These are phyloP conservation scores for Labia minor DNA, from an alignment of 2,888 invertebrate genomes.

Conservation along the genomic window DNA sequence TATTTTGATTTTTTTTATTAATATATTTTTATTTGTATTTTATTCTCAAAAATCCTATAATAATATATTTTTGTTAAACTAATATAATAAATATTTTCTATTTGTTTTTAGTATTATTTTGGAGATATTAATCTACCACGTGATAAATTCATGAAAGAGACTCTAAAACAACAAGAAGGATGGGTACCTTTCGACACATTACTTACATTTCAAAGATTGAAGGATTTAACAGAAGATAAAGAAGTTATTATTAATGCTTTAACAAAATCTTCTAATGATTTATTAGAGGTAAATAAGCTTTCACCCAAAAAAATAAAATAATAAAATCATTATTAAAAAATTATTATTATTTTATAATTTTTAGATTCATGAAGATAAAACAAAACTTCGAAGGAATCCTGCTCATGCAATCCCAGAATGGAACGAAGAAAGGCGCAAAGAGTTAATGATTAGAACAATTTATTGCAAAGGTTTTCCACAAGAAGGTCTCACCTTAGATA, in stretches of 20 bases:
- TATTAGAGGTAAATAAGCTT: conserved; percentile 57
- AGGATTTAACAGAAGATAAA: conserved; percentile 55
- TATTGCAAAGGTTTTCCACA: conserved; percentile 82
- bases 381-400: conserved; percentile 62
- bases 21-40: too few species aligned
- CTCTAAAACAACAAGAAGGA: conserved; percentile 74
- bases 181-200: conserved; percentile 81
- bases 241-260: conserved; percentile 63
- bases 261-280: conserved; percentile 56
- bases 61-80: too few species aligned
- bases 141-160: conserved; percentile 86
- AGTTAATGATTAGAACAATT: conserved; percentile 61
- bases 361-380: conserved; percentile 54
- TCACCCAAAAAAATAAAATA: not conserved
- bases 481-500: conserved; percentile 53
- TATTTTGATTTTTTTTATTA: too few species aligned
- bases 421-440: conserved; percentile 70
- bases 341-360: too few species aligned
- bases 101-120: conserved; percentile 53
- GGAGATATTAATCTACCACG: conserved; percentile 85
- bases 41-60: too few species aligned
- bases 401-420: conserved; percentile 71
- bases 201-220: conserved; percentile 78
- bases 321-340: too few species aligned
- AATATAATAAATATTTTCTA: too few species aligned